A percentile compares a stretch with the other conserved stretches of the same genome.
Evolutionary conservation across 2,113 vertebrate species (phyloP).

Genomic region (Neopipo cinnamomea): DNA sequence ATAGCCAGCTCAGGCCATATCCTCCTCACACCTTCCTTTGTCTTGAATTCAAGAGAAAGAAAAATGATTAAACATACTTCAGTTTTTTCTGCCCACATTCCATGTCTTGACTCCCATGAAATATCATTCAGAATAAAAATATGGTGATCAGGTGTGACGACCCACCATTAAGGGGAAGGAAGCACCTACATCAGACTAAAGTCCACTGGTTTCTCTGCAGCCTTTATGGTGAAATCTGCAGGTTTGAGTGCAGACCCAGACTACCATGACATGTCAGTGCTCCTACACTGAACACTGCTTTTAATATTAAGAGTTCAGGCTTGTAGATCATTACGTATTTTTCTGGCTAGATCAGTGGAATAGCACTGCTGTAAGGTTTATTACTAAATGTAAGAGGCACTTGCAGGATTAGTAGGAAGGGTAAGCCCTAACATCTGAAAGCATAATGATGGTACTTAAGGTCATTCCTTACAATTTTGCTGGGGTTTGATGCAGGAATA

Average conservation of each 20-base stretch:
- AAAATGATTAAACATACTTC: neutral
- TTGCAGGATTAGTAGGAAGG: slow-evolving; percentile 42
- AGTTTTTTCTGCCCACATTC: neutral
- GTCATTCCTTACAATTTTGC: neutral
- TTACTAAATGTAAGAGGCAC: slow-evolving; percentile 24
- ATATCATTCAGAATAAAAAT: neutral
- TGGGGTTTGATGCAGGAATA: neutral
- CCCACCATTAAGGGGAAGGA: neutral
- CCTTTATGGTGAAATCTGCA: neutral
- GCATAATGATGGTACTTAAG: slow-evolving; percentile 47
- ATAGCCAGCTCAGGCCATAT: neutral
- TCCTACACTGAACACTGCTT: neutral
- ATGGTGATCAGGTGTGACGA: neutral
- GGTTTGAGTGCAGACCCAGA: neutral
- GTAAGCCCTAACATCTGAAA: slow-evolving; percentile 44
- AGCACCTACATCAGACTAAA: neutral
- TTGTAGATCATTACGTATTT: slow-evolving; percentile 18
- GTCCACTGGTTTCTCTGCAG: neutral
- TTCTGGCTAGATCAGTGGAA: neutral
- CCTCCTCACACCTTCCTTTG: slow-evolving; percentile 15
- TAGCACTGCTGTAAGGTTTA: slow-evolving; percentile 46
- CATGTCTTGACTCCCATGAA: neutral
- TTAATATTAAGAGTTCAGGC: slow-evolving; percentile 35
- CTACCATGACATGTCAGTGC: neutral
- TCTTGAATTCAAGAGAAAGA: neutral